These are phyloP conservation scores for Luehdorfia chinensis DNA, from an alignment of 1,140 invertebrate genomes.

Conservation along the genomic window DNA sequence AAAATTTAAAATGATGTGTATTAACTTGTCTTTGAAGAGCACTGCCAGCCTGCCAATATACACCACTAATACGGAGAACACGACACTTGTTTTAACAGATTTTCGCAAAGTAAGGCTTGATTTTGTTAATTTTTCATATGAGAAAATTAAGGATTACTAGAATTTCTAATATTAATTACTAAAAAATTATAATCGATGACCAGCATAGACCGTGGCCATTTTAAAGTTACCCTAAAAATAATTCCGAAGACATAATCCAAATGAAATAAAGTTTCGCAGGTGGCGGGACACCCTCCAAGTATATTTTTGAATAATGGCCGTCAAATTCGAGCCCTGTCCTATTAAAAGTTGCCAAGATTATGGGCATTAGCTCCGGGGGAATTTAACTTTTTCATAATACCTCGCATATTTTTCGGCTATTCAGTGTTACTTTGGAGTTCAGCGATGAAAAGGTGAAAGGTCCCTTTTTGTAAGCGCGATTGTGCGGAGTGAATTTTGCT, in stretches of 20 bases:
- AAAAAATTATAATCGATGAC: constrained; percentile 5
- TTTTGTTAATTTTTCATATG: too few relatives aligned
- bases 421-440: constrained; percentile 19
- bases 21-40: too few relatives aligned
- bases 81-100: too few relatives aligned
- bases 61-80: too few relatives aligned
- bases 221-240: constrained; percentile 22
- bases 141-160: too few relatives aligned
- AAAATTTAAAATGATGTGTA: too few relatives aligned
- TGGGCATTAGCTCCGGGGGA: constrained; percentile 59
- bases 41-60: too few relatives aligned
- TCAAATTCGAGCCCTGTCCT: constrained; percentile 62
- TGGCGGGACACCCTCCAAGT: constrained; percentile 34
- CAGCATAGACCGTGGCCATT: constrained; percentile 20
- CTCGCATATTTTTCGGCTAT: constrained; percentile 38
- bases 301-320: constrained; percentile 66
- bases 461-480: constrained; percentile 16
- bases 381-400: constrained; percentile 59
- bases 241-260: constrained; percentile 41
- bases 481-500: constrained; percentile 3
- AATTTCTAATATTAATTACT: too few relatives aligned
- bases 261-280: constrained; percentile 43
- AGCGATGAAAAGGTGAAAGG: constrained; percentile 19
- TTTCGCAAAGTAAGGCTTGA: too few relatives aligned
- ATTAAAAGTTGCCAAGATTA: constrained; percentile 73